Evolutionary conservation across 2,797 vertebrate species (phyloP), one percentile per base, ranked within the genome.

Genomic region (Lepilemur ruficaudatus): DNA sequence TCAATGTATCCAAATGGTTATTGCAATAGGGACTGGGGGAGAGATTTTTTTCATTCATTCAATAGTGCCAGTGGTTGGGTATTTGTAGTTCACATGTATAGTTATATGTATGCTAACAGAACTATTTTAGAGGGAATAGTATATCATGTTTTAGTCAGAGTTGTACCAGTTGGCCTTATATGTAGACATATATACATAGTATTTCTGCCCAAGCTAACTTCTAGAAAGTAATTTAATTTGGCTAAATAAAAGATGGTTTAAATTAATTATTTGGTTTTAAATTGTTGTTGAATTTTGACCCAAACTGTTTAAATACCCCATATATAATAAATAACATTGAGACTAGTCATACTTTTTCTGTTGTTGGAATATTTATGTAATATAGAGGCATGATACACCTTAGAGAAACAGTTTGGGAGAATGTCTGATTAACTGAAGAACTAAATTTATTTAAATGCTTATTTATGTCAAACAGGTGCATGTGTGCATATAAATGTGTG

Each of bases 381-480:
- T 17, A 30, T n/a, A 72, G 52, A 95, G 25, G 11, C 28, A 93
- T 43, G 3, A 73, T 75, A 80, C 9, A 41, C 1, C 38, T 65
- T 70, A 91, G 17, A 50, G 30, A 96, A 84, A 13, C 28, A 88
- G 9, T 73, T 79, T 85, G 46, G 30, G 38, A 91, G 4, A 91
- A 84, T 65, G 35, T 84, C 50, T 85, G 46, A 89, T 89, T 93
- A 93, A 93, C 41, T 83, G 28, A 75, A 20, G n/a, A 94, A 50
- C 3, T 83, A 15, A 95, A 75, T 84, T 89, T 32, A 61, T 76
- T 96, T 91, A 85, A 91, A 79, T 82, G 25, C 48, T 78, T 90
- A 57, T 96, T 95, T 76, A 48, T 93, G 80, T 75, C 20, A 41
- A 93, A 87, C n/a, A 94, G 70, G 12, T 95, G 32, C 79, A 52